Base-by-base conservation (phyloP, 2,113 vertebrate species). In the Pseudopodoces humilis region DNA sequence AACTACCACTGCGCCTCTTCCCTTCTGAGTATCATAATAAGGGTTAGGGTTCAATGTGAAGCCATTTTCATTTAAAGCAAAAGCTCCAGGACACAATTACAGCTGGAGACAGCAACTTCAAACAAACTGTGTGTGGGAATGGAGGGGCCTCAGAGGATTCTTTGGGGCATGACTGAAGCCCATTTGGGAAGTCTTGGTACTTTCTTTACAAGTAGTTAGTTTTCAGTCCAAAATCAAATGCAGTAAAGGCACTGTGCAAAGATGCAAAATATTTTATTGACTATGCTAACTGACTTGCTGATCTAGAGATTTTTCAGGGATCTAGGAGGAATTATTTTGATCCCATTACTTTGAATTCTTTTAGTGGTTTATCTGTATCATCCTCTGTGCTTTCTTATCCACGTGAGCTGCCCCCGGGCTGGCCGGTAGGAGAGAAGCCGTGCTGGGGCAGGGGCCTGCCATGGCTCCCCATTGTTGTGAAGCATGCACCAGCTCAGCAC, bases 401-500 rank as follows among this genome's bases (percentile, higher is more conserved):
- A 2, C 0, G 2, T 33, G 31, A 60, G 15, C 23, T 58, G 63
- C 33, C 52, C 31, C 2, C 1, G 0, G 20, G 44, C n/a, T 9
- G 41, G n/a, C 68, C 55, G 44, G 33, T 1, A 21, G 80, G 85
- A 60, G 85, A 60, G 47, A 35, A 56, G 72, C 56, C 6, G 17
- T 82, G 84, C 94, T 15, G 56, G 67, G 49, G 39, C 85, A 69
- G 91, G 20, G n/a, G 27, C 83, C 58, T 47, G 86, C 64, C 68
- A 25, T 20, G 63, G 68, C 81, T 91, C 60, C 68, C 63, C 69
- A 85, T 92, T 92, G 93, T 95, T 81, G 69, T 83, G 86, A 92
- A 74, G 68, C 94, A 94, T 47, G 62, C 72, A 86, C 86, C 80
- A 97, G 91, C 94, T 96, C 95, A 96, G 97, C 97, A 86, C 72